Conservation (phyloP, 2,113 vertebrate species). For the Chloropsis hardwickii region DNA sequence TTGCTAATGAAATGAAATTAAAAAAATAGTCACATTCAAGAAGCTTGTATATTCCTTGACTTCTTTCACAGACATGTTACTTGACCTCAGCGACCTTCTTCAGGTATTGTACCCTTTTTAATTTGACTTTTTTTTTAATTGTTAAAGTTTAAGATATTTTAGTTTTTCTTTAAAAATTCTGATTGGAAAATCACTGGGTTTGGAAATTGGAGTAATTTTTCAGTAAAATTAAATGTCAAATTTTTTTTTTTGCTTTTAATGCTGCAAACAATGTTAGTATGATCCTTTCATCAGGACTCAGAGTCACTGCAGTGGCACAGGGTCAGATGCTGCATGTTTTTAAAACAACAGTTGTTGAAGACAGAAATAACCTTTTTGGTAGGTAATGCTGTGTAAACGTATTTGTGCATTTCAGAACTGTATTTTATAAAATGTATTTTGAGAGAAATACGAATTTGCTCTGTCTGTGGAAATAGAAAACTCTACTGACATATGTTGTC, state of each 20-base stretch:
- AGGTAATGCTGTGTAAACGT: background rate
- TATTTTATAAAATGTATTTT: background rate
- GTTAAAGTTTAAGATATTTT: background rate
- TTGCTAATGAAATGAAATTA: background rate
- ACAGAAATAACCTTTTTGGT: constrained; percentile 1
- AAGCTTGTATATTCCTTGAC: constrained; percentile 68
- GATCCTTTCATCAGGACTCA: background rate
- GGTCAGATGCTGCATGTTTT: background rate
- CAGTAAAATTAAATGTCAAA: background rate
- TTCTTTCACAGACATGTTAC: constrained; percentile 87
- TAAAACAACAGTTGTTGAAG: background rate
- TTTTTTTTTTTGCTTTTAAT: background rate
- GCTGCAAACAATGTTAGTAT: background rate
- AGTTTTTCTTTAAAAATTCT: background rate
- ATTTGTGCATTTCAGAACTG: background rate
- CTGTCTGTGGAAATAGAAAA: constrained; percentile 6
- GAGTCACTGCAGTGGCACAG: background rate
- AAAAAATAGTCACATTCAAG: background rate
- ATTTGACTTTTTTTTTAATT: background rate
- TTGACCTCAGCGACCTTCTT: constrained; percentile 94
- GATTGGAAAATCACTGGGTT: background rate
- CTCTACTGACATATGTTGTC: background rate
- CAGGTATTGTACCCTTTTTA: constrained; percentile 78
- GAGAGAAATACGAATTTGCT: background rate
- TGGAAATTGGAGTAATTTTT: background rate